Conservation (phyloP, 1,140 invertebrate genomes). For the Neodiprion fabricii region DNA sequence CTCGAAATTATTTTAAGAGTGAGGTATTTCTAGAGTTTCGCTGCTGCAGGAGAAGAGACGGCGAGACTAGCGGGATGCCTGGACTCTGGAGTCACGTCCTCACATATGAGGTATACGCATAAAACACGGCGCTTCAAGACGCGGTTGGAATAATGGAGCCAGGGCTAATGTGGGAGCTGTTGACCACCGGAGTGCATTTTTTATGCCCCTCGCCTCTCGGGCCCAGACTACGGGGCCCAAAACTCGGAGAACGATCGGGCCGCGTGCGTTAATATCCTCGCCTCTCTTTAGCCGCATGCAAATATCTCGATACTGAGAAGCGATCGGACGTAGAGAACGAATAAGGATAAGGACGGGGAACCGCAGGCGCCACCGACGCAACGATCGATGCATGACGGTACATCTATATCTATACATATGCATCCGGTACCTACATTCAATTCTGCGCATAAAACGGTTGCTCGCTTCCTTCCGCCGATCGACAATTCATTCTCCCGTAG, state of each 20-base stretch:
- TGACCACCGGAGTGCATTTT: background rate
- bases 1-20: background rate
- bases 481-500: too few relatives aligned
- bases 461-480: too few relatives aligned
- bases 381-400: too few relatives aligned
- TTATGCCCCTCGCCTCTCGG: background rate
- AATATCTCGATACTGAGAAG: background rate
- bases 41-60: background rate
- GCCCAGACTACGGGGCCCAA: background rate
- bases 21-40: background rate
- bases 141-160: background rate
- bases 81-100: background rate
- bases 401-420: too few relatives aligned
- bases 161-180: constrained; percentile 1
- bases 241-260: background rate
- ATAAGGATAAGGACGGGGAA: too few relatives aligned
- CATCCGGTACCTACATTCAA: too few relatives aligned
- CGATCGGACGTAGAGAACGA: background rate
- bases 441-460: too few relatives aligned
- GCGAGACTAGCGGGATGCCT: background rate
- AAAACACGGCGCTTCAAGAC: background rate
- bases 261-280: background rate
- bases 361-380: too few relatives aligned
- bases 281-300: background rate
- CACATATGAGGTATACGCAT: background rate